Percentiles rank a stretch among this genome's conserved stretches.
Evolutionary conservation across 2,888 invertebrate genomes (phyloP).

Genomic region (Drosophila kanekoi): DNA sequence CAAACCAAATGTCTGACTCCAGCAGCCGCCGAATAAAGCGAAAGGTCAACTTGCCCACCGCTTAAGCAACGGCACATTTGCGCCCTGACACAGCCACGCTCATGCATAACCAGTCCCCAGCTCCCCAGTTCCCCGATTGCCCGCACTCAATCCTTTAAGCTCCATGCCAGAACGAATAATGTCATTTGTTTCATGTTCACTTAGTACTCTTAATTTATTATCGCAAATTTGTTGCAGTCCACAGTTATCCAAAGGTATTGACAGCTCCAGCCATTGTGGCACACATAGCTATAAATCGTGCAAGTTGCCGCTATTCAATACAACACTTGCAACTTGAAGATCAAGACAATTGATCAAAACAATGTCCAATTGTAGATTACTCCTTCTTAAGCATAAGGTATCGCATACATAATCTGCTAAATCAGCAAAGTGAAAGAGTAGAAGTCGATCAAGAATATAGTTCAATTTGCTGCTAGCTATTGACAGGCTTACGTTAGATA

Average conservation of each 20-base stretch:
- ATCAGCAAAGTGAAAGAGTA: too few relatives aligned
- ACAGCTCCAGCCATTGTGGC: constrained; percentile 51
- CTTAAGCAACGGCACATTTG: constrained; percentile 22
- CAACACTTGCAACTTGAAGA: constrained; percentile 44
- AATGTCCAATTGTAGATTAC: constrained; percentile 32
- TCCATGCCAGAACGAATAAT: constrained; percentile 40
- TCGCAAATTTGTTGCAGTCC: constrained; percentile 69
- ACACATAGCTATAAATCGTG: constrained; percentile 58
- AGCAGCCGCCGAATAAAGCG: constrained; percentile 44
- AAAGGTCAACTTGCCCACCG: constrained; percentile 53
- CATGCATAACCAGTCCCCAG: constrained; percentile 3
- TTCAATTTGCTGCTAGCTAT: too few relatives aligned
- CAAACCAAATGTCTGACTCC: constrained; percentile 52
- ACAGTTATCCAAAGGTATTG: constrained; percentile 38
- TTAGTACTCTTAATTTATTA: constrained; percentile 71
- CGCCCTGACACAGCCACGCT: constrained; percentile 6
- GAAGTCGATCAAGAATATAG: too few relatives aligned
- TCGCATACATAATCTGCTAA: too few relatives aligned
- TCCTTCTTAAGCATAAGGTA: not conserved
- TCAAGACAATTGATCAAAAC: constrained; percentile 64
- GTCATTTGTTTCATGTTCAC: constrained; percentile 58
- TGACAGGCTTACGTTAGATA: too few relatives aligned
- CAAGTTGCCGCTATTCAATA: constrained; percentile 18
- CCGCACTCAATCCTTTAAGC: not conserved
- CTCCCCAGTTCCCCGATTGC: not conserved